Base-by-base conservation (phyloP, 2,888 invertebrate species). In the Calameuta idolon region DNA sequence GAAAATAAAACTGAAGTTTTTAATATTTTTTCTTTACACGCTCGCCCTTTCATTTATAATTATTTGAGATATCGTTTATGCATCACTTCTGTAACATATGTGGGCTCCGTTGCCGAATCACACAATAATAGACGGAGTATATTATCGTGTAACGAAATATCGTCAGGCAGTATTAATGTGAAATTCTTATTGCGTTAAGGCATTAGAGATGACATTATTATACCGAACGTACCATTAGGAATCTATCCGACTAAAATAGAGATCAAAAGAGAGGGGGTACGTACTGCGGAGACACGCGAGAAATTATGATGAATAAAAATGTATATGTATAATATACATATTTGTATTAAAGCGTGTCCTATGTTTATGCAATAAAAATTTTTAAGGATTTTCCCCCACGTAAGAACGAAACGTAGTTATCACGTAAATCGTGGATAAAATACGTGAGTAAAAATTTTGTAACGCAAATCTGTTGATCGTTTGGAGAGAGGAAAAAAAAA, bases 321-420 rank as follows among this genome's bases (percentile, higher is more conserved):
- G 71, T 69, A 23, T 74, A 35, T 37, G 33, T 55, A 76, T 55
- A 69, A 76, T 69, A 78, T 76, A 79, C 77, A 71, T 37, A 77
- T 35, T 69, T 73, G 74, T 78, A 79, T 68, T 68, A 79, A 76
- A 55, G 76, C 55, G 75, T 75, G 75, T 73, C 37, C 73, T 76
- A 69, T 75, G 74, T 74, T 31, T 76, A 76, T 75, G 74, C 79
- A 80, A 77, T 71, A 75, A 76, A 77, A 80, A 23, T 1, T 31
- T 15, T 34, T n/a, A 35, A 40, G 33, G 71, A 76, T 75, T 74
- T 79, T 34, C 71, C 40, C 55, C 2, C 5, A 55, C 55, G 55
- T 55, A 5, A 2, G 9, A 55, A 55, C 55, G 9, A 23, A 55
- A 23, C 55, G 55, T 31, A 31, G 31, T 31, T 31, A 31, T 31